Conservation (phyloP, 2,113 vertebrate genomes). For the Phalacrocorax carbo region DNA sequence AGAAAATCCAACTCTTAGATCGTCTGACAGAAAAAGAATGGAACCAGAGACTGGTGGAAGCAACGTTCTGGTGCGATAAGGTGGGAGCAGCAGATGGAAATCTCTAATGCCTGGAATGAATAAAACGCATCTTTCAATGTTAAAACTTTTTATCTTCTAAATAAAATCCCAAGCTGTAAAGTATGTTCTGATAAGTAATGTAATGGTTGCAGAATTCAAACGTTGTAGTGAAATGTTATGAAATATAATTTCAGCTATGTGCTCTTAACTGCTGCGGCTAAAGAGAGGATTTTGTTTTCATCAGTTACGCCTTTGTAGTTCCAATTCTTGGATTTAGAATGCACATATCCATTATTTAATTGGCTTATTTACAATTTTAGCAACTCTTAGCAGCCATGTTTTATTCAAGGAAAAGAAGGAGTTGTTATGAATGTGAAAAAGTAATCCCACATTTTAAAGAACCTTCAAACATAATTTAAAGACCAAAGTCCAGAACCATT, state of each 20-base stretch:
- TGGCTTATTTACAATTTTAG: constrained; percentile 25
- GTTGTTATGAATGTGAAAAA: not conserved
- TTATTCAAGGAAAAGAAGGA: not conserved
- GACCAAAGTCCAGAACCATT: constrained; percentile 14
- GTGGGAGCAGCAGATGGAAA: constrained; percentile 13
- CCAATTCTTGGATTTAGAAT: constrained; percentile 43
- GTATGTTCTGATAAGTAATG: constrained; percentile 50
- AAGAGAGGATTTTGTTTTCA: constrained; percentile 37
- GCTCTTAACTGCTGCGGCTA: constrained; percentile 49
- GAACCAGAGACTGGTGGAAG: constrained; percentile 42
- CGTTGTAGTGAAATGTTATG: constrained; percentile 53
- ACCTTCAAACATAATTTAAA: not conserved
- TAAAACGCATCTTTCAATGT: constrained; percentile 53
- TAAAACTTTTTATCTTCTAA: constrained; percentile 56
- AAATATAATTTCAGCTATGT: constrained; percentile 45
- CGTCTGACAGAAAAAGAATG: constrained; percentile 44
- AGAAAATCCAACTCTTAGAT: constrained; percentile 80
- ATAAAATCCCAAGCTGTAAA: constrained; percentile 67
- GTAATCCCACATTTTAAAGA: constrained; percentile 10
- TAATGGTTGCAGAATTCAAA: constrained; percentile 64
- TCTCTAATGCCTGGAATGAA: constrained; percentile 33
- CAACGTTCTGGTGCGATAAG: not conserved
- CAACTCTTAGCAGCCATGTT: not conserved
- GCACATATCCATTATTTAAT: constrained; percentile 15
- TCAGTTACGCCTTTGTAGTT: constrained; percentile 29